Conservation (phyloP, 1,140 invertebrate species). For the Andrena cerasifolii region DNA sequence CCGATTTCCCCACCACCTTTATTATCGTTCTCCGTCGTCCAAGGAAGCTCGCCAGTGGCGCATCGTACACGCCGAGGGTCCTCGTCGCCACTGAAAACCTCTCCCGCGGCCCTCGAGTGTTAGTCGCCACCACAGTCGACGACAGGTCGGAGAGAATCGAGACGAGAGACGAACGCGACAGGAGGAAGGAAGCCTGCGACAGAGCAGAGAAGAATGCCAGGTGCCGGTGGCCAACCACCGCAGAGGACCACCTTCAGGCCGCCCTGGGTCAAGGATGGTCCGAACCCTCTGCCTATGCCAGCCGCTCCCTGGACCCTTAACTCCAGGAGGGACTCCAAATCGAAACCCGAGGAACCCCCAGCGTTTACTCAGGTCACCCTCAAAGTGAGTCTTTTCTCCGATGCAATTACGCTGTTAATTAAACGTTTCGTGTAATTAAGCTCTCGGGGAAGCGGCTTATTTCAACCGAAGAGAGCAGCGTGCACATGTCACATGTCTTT, state of each 20-base stretch:
- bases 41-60: constrained; percentile 65
- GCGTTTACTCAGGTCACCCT: constrained; percentile 79
- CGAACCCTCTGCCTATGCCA: constrained; percentile 82
- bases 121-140: background rate
- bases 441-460: too few relatives aligned
- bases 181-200: constrained; percentile 11
- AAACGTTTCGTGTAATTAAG: too few relatives aligned
- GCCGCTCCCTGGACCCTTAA: constrained; percentile 86
- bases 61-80: constrained; percentile 68
- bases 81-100: constrained; percentile 1
- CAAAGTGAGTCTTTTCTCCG: constrained; percentile 70
- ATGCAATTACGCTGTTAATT: too few relatives aligned
- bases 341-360: constrained; percentile 75
- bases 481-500: background rate
- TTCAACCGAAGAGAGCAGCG: too few relatives aligned
- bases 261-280: constrained; percentile 91
- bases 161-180: background rate
- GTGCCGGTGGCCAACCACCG: constrained; percentile 78
- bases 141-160: background rate
- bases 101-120: constrained; percentile 1
- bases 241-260: constrained; percentile 88
- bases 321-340: constrained; percentile 77
- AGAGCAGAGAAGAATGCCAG: constrained; percentile 73
- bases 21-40: constrained; percentile 51
- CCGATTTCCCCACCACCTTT: constrained; percentile 54